A percentile compares a stretch with the other conserved stretches of the same genome.
These are phyloP conservation scores for Argyra leucocephala DNA, from an alignment of 2,888 invertebrate species.

Conservation along the genomic window DNA sequence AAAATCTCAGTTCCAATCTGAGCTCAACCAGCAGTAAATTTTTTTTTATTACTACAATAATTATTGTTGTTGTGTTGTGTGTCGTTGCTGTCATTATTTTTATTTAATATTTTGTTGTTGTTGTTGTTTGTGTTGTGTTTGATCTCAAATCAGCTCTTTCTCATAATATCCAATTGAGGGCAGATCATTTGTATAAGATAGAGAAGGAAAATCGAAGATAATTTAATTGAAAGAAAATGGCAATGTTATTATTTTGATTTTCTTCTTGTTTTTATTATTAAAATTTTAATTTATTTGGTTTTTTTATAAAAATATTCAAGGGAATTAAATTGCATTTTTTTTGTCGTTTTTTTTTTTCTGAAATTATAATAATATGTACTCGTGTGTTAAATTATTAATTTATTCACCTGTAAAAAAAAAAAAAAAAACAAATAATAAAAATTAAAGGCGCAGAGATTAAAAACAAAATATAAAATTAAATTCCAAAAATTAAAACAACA, in stretches of 20 bases:
- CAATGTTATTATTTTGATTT: neutral
- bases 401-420: neutral
- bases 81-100: neutral
- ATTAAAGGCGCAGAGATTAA: no score
- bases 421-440: no score
- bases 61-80: no score
- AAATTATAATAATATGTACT: neutral
- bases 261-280: neutral
- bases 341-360: no score
- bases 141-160: neutral
- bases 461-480: no score
- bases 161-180: neutral
- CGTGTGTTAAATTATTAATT: neutral
- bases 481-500: no score
- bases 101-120: neutral
- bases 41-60: no score
- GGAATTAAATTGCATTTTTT: no score
- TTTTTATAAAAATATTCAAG: no score
- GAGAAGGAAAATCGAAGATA: conserved; percentile 1
- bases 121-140: neutral
- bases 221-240: conserved; percentile 1
- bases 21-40: no score
- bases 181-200: conserved; percentile 3
- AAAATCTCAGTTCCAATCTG: no score
- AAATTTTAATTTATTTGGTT: no score